Base-by-base conservation (phyloP, 1,140 invertebrate species). In the Caerostris extrusa region DNA sequence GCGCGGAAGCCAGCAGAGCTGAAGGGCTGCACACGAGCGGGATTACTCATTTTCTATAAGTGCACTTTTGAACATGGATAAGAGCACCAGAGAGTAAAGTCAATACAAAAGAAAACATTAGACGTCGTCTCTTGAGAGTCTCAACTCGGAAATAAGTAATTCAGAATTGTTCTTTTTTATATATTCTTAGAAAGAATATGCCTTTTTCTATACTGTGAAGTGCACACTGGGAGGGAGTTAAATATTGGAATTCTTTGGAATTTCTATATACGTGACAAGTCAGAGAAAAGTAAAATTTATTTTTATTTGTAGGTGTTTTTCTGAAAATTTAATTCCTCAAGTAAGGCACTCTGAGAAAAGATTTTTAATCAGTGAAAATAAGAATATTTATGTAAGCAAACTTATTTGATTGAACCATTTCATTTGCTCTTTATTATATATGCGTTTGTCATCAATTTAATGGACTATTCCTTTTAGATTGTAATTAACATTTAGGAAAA, bases 41-140 rank as follows among this genome's bases (percentile, higher is more conserved):
- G 77, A 83, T 60, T 83, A 85, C 90, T 92, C 90, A 92, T 92
- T 92, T 92, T 92, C 77, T 85, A 69, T 92, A 92, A 92, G 90
- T 92, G 90, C 90, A 92, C 90, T 92, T 67, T 92, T 61, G 81
- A 92, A 58, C 90, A 85, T 34, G 55, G 90, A 83, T 14, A 85
- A 64, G 81, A 92, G 55, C 81, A 83, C 14, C 10, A 56, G 53
- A 64, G 86, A 88, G 86, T 88, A 88, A 64, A 88, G 86, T 88
- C 86, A 88, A 64, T 57, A 91, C 19, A 60, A 82, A 91, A 82
- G 57, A 56, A 91, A 69, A 82, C 61, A 71, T 81, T 57, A 50
- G 53, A 12, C n/a, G 6, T n/a, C 17, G 55, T 91, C 71, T 82
- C 64, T 14, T 19, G 87, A 55, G 90, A 77, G 71, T 77, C 71